phyloP scores from a whole-genome alignment of 2,888 invertebrate species.

The Saturnia pavonia region DNA sequence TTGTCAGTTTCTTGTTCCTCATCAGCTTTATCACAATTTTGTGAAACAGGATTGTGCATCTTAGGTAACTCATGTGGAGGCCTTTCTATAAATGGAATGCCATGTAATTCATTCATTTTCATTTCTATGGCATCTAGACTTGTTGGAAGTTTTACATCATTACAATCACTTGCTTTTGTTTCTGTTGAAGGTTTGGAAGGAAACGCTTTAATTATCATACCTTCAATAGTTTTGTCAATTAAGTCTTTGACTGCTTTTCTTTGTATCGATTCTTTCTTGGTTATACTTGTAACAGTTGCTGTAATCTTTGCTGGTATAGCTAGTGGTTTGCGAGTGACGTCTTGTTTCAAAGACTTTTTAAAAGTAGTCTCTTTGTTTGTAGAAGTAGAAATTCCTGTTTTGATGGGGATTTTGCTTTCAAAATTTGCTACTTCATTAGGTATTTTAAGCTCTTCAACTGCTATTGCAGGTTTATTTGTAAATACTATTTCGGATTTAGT shows the following conservation, averaged over 20 bases:
- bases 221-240: slow-evolving; percentile 75
- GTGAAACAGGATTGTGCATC: slow-evolving; percentile 36
- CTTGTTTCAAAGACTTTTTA: slow-evolving; percentile 32
- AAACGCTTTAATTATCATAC: slow-evolving; percentile 60
- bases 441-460: slow-evolving; percentile 31
- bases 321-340: slow-evolving; percentile 24
- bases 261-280: slow-evolving; percentile 29
- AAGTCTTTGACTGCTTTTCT: slow-evolving; percentile 63
- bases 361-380: slow-evolving; percentile 28
- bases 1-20: slow-evolving; percentile 32
- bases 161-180: slow-evolving; percentile 29
- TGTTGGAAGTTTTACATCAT: slow-evolving; percentile 1
- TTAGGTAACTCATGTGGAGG: slow-evolving; percentile 61
- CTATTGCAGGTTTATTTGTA: slow-evolving; percentile 45
- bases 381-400: slow-evolving; percentile 34
- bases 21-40: slow-evolving; percentile 38
- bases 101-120: slow-evolving; percentile 77
- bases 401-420: slow-evolving; percentile 36
- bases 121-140: slow-evolving; percentile 69
- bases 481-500: slow-evolving; percentile 60
- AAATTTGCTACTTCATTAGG: slow-evolving; percentile 27
- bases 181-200: slow-evolving; percentile 52
- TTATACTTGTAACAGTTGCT: slow-evolving; percentile 22
- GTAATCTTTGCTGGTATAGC: slow-evolving; percentile 23
- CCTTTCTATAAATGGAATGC: slow-evolving; percentile 67